phyloP scores from a whole-genome alignment of 2,113 vertebrate species.

The Leucopternis melanops region DNA sequence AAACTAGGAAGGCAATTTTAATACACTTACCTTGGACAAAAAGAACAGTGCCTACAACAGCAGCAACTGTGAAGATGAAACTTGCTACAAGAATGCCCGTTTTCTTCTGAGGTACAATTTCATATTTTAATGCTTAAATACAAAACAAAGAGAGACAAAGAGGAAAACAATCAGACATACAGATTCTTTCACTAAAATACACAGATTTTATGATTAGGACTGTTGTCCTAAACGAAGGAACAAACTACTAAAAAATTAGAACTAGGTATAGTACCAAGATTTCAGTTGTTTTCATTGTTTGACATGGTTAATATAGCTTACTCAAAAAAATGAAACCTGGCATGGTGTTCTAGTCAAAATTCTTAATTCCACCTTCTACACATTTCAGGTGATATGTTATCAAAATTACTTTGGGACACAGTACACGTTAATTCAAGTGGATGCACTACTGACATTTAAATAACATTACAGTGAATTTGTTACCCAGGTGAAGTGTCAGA shows the following conservation, averaged over 20 bases:
- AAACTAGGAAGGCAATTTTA: neutral
- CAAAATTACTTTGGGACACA: neutral
- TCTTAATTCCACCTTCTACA: neutral
- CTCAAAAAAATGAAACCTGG: neutral
- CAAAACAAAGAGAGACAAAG: conserved; percentile 3
- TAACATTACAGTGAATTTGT: neutral
- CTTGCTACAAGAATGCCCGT: conserved; percentile 12
- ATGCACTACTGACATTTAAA: neutral
- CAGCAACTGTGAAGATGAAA: neutral
- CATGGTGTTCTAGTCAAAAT: neutral
- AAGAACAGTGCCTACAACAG: conserved; percentile 58
- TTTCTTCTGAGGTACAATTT: conserved; percentile 34
- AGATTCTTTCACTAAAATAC: neutral
- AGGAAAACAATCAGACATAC: neutral
- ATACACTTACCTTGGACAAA: conserved; percentile 64
- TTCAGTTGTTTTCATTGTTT: neutral
- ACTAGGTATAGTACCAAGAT: neutral
- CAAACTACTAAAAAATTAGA: neutral
- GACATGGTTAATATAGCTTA: neutral
- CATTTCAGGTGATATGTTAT: neutral
- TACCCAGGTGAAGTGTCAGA: neutral
- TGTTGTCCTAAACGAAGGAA: neutral
- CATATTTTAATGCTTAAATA: conserved; percentile 65
- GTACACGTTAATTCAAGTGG: neutral
- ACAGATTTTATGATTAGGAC: neutral